Conservation (phyloP, 2,888 invertebrate genomes). For the Halictus quadricinctus region DNA sequence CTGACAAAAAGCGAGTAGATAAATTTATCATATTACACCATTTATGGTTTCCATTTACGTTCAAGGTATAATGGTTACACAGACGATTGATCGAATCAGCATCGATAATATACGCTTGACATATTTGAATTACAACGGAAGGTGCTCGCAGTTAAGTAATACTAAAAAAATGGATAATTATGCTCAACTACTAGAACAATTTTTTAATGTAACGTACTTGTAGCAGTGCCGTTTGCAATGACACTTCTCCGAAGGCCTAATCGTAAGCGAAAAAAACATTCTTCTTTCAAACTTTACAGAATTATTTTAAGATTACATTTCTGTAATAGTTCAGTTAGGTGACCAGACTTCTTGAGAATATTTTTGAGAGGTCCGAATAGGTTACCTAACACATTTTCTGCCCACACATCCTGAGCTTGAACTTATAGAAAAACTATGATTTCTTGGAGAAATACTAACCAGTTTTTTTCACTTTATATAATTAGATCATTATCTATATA, state of each 20-base stretch:
- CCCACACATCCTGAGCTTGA: too few relatives aligned
- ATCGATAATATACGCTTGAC: too few relatives aligned
- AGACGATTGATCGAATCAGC: conserved; percentile 3
- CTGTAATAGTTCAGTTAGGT: not conserved
- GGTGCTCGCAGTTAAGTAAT: not conserved
- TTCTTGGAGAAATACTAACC: too few relatives aligned
- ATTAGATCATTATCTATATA: too few relatives aligned
- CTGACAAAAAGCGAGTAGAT: not conserved
- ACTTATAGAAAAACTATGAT: too few relatives aligned
- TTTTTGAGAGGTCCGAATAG: not conserved
- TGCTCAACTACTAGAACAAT: not conserved
- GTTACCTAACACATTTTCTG: too few relatives aligned
- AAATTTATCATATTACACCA: not conserved
- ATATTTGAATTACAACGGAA: not conserved
- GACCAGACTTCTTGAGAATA: not conserved
- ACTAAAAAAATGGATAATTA: not conserved
- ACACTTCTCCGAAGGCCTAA: not conserved
- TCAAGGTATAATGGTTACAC: not conserved
- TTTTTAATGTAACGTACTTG: not conserved
- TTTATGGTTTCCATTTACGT: not conserved
- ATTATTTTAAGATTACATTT: not conserved
- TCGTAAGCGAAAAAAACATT: not conserved
- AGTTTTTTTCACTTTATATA: too few relatives aligned
- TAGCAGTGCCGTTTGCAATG: not conserved
- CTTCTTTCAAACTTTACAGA: not conserved